Evolutionary conservation across 1,140 invertebrate species (phyloP), one percentile per base, ranked within the genome.

Genomic region (Magallana angulata): DNA sequence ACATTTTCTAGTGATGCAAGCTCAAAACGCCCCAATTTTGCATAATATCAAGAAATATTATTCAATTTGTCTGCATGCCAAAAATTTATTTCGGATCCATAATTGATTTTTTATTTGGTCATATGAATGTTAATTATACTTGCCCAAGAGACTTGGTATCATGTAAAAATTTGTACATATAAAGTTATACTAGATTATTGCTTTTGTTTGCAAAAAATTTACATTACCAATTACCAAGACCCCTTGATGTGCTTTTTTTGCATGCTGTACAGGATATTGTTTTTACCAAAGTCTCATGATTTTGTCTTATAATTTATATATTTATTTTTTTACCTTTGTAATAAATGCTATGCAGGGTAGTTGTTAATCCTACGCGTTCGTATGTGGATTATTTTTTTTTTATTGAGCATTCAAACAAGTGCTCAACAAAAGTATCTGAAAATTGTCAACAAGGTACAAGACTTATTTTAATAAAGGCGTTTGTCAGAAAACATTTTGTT

Each of bases 181-280:
- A 76, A 76, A 76, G 68, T 76, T 76, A 11, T 76, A 76, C 24
- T 76, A 30, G 68, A 30, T 76, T 30, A 76, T 76, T 76, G 68
- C 68, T 76, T 24, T 30, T 30, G 68, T 76, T 48, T 76, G 24
- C 18, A 30, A 30, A 24, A 12, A 12, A 12, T 30, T 24, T 30
- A 8, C 24, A 76, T 48, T 76, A 4, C 24, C 68, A 76, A 30
- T 76, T 48, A 48, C 36, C 5, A 36, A 76, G 36, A 48, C 36
- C 36, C 68, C 36, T 76, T 76, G 68, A 30, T 76, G 24, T 76
- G 68, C 68, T 76, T 76, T 76, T 30, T 30, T 76, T 3, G 24
- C 68, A 24, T 11, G 8, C 24, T 76, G 68, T 76, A 76, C 68
- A 76, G 24, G 30, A 30, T 30, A 76, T 76, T 76, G 16, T 76